phyloP scores from a whole-genome alignment of 2,113 vertebrate genomes.

The Stictonetta naevosa region DNA sequence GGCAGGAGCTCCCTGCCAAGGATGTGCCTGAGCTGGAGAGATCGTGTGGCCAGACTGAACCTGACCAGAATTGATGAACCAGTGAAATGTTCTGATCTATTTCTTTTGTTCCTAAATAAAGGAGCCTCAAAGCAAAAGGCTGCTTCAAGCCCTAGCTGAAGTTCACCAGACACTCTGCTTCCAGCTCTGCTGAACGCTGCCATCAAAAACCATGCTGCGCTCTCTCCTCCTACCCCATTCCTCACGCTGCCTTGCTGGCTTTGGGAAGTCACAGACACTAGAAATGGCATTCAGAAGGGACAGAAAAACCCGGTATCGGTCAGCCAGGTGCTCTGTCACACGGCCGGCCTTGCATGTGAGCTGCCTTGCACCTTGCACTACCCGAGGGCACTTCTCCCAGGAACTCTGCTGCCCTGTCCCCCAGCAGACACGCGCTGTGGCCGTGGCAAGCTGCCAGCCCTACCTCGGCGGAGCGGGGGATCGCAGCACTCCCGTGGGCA shows the following conservation, averaged over 20 bases:
- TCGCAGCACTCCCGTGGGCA: no score
- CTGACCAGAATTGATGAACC: constrained; percentile 39
- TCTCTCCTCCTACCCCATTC: background rate
- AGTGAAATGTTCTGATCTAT: background rate
- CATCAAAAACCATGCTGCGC: background rate
- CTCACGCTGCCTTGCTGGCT: background rate
- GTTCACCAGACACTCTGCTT: background rate
- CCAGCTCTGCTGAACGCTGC: background rate
- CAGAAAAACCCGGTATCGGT: background rate
- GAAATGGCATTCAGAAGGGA: background rate
- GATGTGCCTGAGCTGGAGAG: constrained; percentile 1
- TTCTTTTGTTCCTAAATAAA: background rate
- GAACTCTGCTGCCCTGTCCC: fast-evolving
- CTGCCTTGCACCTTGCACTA: background rate
- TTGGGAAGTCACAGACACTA: background rate
- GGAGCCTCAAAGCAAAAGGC: background rate
- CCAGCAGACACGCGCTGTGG: background rate
- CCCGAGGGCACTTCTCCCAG: background rate
- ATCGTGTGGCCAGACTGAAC: background rate
- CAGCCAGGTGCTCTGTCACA: background rate
- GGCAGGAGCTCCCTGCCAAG: constrained; percentile 29
- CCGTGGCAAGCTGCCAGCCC: fast-evolving
- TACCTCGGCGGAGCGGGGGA: no score
- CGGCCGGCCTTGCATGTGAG: fast-evolving
- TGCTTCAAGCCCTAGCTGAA: background rate